Evolutionary conservation across 2,797 vertebrate genomes (phyloP), one percentile per base, ranked within the genome.

Genomic region (Dermochelys coriacea): DNA sequence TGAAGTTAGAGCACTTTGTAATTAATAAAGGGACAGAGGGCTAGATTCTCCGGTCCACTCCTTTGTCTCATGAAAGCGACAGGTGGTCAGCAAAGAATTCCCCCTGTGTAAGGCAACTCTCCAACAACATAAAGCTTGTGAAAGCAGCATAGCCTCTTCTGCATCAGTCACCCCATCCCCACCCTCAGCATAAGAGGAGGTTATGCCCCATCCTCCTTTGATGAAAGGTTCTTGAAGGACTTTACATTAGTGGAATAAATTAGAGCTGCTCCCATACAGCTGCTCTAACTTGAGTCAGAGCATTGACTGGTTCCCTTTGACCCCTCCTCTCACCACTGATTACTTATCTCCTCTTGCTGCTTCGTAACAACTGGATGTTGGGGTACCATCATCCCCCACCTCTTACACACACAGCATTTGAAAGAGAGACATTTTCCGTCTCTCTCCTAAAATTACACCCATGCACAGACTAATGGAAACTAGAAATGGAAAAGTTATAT

Each of bases 391-490:
- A 68, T 82, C 95, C 94, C 93, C 92, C 51, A 14, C 85, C 68
- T 92, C 75, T 91, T 74, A 47, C 71, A 93, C 88, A 31, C 50
- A 82, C 49, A 82, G 84, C 82, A 86, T 52, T 49, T 0, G 0
- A 94, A 95, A 50, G 96, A 90, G 90, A 25, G 12, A 94, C 7
- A 82, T 85, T 95, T 96, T 81, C 29, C 12, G 11, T 86, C 59
- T 92, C 90, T 92, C 75, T 89, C 49, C n/a, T 87, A 93, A 95
- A 95, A 97, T 93, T 90, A 78, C 21, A 90, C 37, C n/a, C 52
- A 93, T 95, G 88, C 81, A 92, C 92, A 71, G n/a, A 95, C 95
- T 52, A 55, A 80, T 50, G 91, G 61, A 94, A 87, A 49, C 74
- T 90, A 3, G 2, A 94, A 93, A 74, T 86, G 80, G 4, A 85